These are phyloP conservation scores for Nezara viridula DNA, from an alignment of 2,888 invertebrate genomes.

Conservation along the genomic window DNA sequence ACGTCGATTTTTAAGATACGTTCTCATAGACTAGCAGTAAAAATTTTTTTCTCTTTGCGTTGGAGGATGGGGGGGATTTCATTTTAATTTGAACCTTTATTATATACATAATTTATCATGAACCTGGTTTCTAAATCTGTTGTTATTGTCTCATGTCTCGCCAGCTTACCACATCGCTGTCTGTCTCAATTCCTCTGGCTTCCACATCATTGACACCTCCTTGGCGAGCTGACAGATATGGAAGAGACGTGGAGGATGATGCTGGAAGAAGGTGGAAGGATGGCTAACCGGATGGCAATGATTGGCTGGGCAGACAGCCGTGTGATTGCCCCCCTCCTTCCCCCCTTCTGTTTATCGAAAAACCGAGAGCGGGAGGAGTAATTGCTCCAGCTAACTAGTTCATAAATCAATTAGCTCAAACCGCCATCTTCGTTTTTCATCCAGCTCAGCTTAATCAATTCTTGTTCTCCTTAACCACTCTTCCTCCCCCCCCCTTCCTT, in stretches of 20 bases:
- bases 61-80: too few species aligned
- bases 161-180: background rate
- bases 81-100: too few species aligned
- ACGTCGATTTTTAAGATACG: too few species aligned
- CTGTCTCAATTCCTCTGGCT: background rate
- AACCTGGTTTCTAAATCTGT: too few species aligned
- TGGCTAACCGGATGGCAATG: conserved; percentile 21
- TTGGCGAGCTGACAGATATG: background rate
- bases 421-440: conserved; percentile 47
- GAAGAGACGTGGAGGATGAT: background rate
- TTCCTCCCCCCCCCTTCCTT: background rate
- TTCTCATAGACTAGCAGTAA: too few species aligned
- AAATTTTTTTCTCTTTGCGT: too few species aligned
- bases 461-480: background rate
- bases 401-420: conserved; percentile 49
- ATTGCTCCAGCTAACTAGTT: conserved; percentile 43
- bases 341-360: conserved; percentile 23
- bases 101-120: too few species aligned
- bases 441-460: conserved; percentile 23
- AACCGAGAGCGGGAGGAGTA: conserved; percentile 12
- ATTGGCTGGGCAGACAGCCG: background rate
- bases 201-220: background rate
- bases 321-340: conserved; percentile 6
- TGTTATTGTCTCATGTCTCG: too few species aligned
- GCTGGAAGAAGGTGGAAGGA: background rate